These are phyloP conservation scores for Centruroides sculpturatus DNA, from an alignment of 1,140 invertebrate species.

Conservation along the genomic window DNA sequence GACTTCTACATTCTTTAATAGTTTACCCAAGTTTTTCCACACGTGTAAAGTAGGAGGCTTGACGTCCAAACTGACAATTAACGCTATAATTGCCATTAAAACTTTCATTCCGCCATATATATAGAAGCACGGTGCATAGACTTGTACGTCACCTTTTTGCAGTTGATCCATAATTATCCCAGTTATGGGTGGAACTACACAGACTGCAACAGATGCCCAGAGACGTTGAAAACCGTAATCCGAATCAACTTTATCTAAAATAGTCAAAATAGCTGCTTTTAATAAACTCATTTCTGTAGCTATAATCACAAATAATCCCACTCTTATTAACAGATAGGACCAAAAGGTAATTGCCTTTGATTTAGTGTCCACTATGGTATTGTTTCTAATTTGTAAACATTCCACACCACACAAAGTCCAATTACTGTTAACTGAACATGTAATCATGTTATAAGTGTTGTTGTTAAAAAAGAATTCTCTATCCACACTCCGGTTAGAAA, in stretches of 20 bases:
- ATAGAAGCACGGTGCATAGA: constrained; percentile 57
- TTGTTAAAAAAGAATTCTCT: too few relatives aligned
- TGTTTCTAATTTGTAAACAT: too few relatives aligned
- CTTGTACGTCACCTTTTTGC: not conserved
- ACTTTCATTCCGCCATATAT: constrained; percentile 55
- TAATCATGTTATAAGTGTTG: too few relatives aligned
- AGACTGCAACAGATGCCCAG: constrained; percentile 57
- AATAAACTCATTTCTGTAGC: constrained; percentile 41
- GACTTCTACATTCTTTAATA: constrained; percentile 57
- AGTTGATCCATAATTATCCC: constrained; percentile 49
- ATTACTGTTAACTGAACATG: too few relatives aligned
- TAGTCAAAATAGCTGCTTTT: constrained; percentile 62
- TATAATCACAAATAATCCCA: not conserved
- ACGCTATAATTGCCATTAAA: constrained; percentile 46
- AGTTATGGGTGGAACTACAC: constrained; percentile 58
- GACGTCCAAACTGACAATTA: constrained; percentile 58
- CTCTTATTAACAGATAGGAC: constrained; percentile 1
- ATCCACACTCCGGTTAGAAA: too few relatives aligned
- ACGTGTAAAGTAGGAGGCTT: constrained; percentile 46
- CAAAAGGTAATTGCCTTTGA: constrained; percentile 2
- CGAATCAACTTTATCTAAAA: constrained; percentile 54
- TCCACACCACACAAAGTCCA: too few relatives aligned
- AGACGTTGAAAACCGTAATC: constrained; percentile 64
- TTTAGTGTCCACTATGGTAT: not conserved
- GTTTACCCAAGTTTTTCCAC: constrained; percentile 33